Evolutionary conservation across 2,797 vertebrate genomes (phyloP), one percentile per base, ranked within the genome.

Genomic region (Geotrypetes seraphini): DNA sequence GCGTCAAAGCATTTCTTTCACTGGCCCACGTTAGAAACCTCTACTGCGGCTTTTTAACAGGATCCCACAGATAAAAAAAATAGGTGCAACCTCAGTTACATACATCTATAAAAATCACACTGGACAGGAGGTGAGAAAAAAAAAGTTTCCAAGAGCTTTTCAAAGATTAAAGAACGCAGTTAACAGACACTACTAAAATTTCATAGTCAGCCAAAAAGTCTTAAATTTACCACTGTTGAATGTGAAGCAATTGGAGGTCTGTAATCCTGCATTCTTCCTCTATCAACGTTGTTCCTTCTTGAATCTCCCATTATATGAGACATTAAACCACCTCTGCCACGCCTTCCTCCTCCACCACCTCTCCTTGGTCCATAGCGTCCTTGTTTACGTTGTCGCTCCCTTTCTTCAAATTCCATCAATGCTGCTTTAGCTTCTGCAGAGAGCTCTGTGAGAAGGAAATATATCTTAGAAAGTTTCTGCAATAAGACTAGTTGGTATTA

Each of bases 371-470:
- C 77, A 0, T 86, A 90, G 1, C 90, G 86, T 2, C 82, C 87
- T 54, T 90, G 87, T 45, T 81, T 92, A 19, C 87, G 86, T 51
- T 89, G 88, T 2, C 89, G 83, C 32, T 97, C 92, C 48, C 88
- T 78, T 51, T 94, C 90, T 53, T 97, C 96, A 29, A 94, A 96
- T 47, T 92, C 85, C 41, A 83, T 79, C 50, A 99, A 53, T 2
- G 92, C 88, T n/a, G 87, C 91, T 58, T 98, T 97, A 48, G 92
- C 94, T 67, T 96, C 91, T 26, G 94, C 94, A 4, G 96, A 98
- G 45, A 99, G 88, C 47, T 99, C 96, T 98, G 55, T 34, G 15
- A 35, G 5, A 19, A n/a, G n/a, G n/a, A n/a, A n/a, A n/a, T n/a
- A n/a, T n/a, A n/a, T n/a, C n/a, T n/a, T n/a, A n/a, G n/a, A n/a